These are phyloP conservation scores for Brachystomella parvula DNA, from an alignment of 1,140 invertebrate genomes.

Conservation along the genomic window DNA sequence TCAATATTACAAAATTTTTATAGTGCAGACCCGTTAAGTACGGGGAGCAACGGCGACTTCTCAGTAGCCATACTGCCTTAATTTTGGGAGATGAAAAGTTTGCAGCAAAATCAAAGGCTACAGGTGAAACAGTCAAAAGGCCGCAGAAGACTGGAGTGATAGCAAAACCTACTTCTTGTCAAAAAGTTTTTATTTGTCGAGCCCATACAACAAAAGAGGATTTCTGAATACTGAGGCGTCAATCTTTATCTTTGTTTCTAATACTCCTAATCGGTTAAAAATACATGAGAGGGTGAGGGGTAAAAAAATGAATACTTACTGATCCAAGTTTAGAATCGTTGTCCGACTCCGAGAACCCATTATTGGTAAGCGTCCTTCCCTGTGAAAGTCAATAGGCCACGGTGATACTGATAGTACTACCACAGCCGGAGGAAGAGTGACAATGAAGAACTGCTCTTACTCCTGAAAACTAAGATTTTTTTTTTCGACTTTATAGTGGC, in stretches of 20 bases:
- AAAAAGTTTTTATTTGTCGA: background rate
- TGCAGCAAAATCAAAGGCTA: background rate
- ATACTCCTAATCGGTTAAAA: too few relatives aligned
- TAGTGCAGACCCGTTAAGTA: background rate
- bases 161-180: background rate
- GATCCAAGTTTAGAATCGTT: too few relatives aligned
- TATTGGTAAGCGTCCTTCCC: background rate
- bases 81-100: background rate
- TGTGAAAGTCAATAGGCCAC: background rate
- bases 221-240: too few relatives aligned
- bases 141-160: background rate
- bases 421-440: background rate
- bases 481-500: background rate
- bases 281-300: too few relatives aligned
- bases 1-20: background rate
- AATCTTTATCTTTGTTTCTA: too few relatives aligned
- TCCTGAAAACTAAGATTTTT: too few relatives aligned
- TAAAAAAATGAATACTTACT: too few relatives aligned
- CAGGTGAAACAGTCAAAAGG: background rate
- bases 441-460: background rate
- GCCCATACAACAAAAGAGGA: too few relatives aligned
- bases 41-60: background rate
- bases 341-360: too few relatives aligned
- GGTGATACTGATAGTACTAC: background rate
- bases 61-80: background rate